Evolutionary conservation across 2,888 invertebrate species (phyloP), one percentile per base, ranked within the genome.

Genomic region (Dioctria rufipes): DNA sequence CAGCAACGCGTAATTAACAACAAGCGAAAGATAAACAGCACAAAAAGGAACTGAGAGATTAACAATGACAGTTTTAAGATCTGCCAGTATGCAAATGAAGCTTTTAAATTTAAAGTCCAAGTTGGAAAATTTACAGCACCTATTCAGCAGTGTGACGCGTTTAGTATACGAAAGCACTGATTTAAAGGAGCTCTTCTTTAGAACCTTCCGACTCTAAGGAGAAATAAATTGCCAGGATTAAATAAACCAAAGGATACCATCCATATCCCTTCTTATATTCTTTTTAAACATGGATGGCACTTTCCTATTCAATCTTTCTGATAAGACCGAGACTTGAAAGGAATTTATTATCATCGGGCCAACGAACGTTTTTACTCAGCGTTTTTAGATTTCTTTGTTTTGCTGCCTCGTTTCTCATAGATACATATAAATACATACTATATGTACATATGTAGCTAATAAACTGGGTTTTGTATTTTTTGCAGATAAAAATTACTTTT

Each of bases 211-310:
- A 39, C 69, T 71, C 54, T 39, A 71, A 37, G 46, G 71, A 37
- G 71, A 71, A 71, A 71, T 71, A 71, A 71, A 71, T 71, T 71
- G 71, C 71, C 71, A 71, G 71, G 71, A 71, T 71, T 71, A 71
- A 71, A 51, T 71, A 71, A 71, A 71, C 71, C 71, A 51, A 51
- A 71, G 71, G 58, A 51, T 71, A 71, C 71, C 71, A 54, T 49
- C 71, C 54, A 71, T 71, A 71, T 71, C 71, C 51, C 51, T 46
- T 71, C 51, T 71, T 49, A 40, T 13, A 49, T 71, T 49, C 71
- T 37, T 71, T 71, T 71, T 46, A 51, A 49, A 4, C n/a, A 25
- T 13, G 46, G 42, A 42, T 37, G 46, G 71, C 71, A 25, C 71
- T 54, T 49, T 71, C 71, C 51, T 25, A 71, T 54, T 71, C 71